phyloP scores from a whole-genome alignment of 2,888 invertebrate genomes.

The Amorpha juglandis region DNA sequence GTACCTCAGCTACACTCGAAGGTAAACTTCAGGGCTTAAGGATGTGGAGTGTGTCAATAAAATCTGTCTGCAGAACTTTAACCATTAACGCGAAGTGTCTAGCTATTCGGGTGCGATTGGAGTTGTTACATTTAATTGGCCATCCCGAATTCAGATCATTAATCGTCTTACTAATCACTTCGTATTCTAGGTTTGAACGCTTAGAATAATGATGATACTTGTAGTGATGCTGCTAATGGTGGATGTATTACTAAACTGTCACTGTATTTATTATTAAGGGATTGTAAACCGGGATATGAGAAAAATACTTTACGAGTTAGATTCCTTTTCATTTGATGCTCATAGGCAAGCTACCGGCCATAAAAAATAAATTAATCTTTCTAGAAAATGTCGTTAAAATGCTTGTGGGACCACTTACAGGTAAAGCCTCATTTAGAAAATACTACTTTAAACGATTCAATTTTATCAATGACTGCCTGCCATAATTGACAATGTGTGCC shows the following conservation, averaged over 20 bases:
- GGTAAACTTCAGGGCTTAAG: slow-evolving; percentile 26
- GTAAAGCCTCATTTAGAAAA: too few relatives aligned
- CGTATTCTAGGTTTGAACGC: neutral
- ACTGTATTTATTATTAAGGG: too few relatives aligned
- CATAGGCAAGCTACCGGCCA: too few relatives aligned
- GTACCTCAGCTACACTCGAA: slow-evolving; percentile 26
- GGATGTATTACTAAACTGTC: neutral
- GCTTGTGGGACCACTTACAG: too few relatives aligned
- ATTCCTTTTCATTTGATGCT: too few relatives aligned
- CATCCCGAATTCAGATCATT: slow-evolving; percentile 36
- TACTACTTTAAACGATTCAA: too few relatives aligned
- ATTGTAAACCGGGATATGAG: too few relatives aligned
- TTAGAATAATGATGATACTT: slow-evolving; percentile 16
- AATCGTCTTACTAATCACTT: slow-evolving; percentile 28
- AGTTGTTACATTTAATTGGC: slow-evolving; percentile 40
- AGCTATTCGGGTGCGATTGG: slow-evolving; percentile 32
- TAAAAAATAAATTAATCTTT: too few relatives aligned
- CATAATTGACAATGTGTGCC: too few relatives aligned
- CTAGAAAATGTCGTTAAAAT: too few relatives aligned
- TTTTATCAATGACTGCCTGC: too few relatives aligned
- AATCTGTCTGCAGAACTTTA: slow-evolving; percentile 44
- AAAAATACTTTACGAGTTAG: too few relatives aligned
- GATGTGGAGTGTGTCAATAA: slow-evolving; percentile 39
- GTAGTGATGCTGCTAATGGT: neutral
- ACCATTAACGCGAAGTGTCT: slow-evolving; percentile 42